Evolutionary conservation across 1,140 invertebrate species (phyloP).

Genomic region (Drosophila guanche): DNA sequence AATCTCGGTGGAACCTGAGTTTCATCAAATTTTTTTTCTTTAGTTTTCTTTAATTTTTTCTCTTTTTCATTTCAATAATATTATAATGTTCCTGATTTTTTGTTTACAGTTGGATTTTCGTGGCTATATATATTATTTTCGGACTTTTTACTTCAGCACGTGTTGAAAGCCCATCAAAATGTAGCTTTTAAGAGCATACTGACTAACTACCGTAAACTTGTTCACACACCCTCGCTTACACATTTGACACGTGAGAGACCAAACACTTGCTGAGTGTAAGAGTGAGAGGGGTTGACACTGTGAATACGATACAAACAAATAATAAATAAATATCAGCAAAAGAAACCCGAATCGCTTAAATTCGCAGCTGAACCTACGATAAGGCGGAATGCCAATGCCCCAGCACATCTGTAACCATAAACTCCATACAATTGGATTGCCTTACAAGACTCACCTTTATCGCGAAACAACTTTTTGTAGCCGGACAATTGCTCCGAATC

Average conservation of each 20-base stretch:
- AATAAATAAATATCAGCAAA: conserved; percentile 46
- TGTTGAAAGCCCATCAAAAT: conserved; percentile 3
- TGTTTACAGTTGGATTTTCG: no score
- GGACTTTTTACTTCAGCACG: conserved; percentile 5
- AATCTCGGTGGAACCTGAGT: conserved; percentile 90
- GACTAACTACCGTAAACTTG: conserved; percentile 25
- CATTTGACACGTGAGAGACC: conserved; percentile 7
- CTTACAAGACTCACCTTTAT: conserved; percentile 86
- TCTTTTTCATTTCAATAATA: neutral
- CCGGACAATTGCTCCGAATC: conserved; percentile 88
- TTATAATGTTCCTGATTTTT: neutral
- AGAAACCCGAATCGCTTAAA: conserved; percentile 6
- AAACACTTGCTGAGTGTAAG: no score
- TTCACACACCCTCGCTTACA: no score
- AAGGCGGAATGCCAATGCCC: conserved; percentile 7
- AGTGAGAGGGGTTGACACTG: neutral
- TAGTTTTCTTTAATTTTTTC: neutral
- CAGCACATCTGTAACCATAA: no score
- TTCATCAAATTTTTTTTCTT: neutral
- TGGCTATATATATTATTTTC: no score
- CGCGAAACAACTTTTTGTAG: conserved; percentile 88
- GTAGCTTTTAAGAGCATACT: conserved; percentile 27
- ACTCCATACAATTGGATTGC: conserved; percentile 19
- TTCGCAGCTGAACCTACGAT: conserved; percentile 10
- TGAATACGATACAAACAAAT: conserved; percentile 22